Conservation (phyloP, 2,113 vertebrate genomes). For the Phyllostomus discolor region DNA sequence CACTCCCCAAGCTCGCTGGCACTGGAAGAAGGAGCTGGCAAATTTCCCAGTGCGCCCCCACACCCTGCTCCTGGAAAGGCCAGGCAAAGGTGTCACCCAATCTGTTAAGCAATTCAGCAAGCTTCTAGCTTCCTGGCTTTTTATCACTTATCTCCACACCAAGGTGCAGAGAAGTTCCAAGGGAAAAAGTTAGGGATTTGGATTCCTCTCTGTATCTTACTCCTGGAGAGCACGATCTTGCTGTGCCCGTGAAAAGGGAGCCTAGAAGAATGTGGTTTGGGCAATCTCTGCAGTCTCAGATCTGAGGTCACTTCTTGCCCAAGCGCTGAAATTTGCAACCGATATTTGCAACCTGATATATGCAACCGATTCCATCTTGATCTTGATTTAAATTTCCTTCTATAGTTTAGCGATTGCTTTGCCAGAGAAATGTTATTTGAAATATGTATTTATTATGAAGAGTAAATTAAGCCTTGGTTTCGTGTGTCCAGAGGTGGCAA, state of each 20-base stretch:
- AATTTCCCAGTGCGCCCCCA: background rate
- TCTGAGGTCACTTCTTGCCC: background rate
- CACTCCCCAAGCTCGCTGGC: background rate
- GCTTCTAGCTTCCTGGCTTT: background rate
- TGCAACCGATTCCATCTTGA: background rate
- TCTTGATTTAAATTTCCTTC: background rate
- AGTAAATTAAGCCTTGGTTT: background rate
- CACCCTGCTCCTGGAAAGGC: background rate
- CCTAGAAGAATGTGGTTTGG: background rate
- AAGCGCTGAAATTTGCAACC: background rate
- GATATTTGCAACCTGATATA: no score
- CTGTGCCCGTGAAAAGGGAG: no score
- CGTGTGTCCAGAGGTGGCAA: background rate
- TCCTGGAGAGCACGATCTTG: background rate
- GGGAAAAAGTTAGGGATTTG: background rate
- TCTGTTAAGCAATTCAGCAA: background rate
- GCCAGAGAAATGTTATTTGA: background rate
- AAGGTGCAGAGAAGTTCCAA: background rate
- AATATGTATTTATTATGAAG: background rate
- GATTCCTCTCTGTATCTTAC: background rate
- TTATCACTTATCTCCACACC: background rate
- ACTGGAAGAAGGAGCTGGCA: background rate
- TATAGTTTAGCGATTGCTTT: background rate
- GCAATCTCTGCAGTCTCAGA: background rate
- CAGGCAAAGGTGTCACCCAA: accelerated